phyloP scores from a whole-genome alignment of 2,888 invertebrate genomes.

The Erebia ligea region DNA sequence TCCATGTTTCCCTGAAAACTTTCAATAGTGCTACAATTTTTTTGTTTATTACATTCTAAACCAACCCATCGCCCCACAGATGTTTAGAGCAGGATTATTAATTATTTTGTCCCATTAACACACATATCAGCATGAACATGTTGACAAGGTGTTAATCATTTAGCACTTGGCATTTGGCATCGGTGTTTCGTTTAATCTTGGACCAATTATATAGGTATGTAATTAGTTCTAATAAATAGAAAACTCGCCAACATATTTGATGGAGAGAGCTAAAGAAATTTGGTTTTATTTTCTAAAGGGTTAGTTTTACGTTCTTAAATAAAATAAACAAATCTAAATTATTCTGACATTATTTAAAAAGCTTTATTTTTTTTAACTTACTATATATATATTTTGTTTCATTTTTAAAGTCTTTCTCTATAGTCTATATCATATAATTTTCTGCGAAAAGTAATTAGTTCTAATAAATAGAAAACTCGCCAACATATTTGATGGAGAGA shows the following conservation, averaged over 20 bases:
- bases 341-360: too few species aligned
- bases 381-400: too few species aligned
- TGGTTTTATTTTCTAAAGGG: too few species aligned
- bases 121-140: slow-evolving; percentile 7
- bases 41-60: not conserved
- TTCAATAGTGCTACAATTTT: not conserved
- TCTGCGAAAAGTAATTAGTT: not conserved
- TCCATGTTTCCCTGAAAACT: not conserved
- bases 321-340: too few species aligned
- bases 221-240: not conserved
- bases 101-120: slow-evolving; percentile 22
- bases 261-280: not conserved
- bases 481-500: not conserved
- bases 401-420: too few species aligned
- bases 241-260: not conserved
- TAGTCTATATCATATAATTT: too few species aligned
- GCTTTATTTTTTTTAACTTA: too few species aligned
- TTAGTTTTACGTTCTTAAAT: too few species aligned
- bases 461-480: not conserved
- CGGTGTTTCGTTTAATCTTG: slow-evolving; percentile 3
- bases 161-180: slow-evolving; percentile 28
- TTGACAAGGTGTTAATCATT: slow-evolving; percentile 28
- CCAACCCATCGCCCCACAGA: not conserved
- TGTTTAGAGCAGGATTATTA: slow-evolving; percentile 16
- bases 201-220: slow-evolving; percentile 9